Evolutionary conservation across 1,140 invertebrate species (phyloP).

Genomic region (Stegodyphus mimosarum): DNA sequence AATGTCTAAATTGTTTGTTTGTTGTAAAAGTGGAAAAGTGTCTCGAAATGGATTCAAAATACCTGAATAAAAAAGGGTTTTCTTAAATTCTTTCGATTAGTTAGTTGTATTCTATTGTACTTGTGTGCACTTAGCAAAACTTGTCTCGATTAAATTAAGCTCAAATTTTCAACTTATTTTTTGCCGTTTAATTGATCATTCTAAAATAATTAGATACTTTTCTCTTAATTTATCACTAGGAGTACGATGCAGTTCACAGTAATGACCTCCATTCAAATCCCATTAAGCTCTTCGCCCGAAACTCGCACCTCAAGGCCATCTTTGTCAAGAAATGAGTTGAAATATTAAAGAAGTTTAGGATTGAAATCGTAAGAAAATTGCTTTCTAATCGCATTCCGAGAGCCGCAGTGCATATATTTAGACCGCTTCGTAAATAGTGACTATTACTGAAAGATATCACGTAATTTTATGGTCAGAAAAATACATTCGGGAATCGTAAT

Average conservation of each 20-base stretch:
- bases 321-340: background rate
- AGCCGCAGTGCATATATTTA: constrained; percentile 41
- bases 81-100: too few relatives aligned
- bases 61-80: too few relatives aligned
- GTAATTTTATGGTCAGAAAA: constrained; percentile 45
- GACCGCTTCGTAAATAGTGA: constrained; percentile 30
- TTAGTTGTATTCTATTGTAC: too few relatives aligned
- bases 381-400: constrained; percentile 39
- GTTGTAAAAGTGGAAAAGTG: too few relatives aligned
- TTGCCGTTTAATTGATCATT: background rate
- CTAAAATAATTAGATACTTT: background rate
- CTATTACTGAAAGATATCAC: constrained; percentile 57
- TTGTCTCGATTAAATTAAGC: too few relatives aligned
- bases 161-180: too few relatives aligned
- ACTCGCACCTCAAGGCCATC: background rate
- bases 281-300: background rate
- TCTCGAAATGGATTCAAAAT: too few relatives aligned
- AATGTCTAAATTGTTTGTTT: too few relatives aligned
- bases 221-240: background rate
- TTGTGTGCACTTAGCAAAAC: too few relatives aligned
- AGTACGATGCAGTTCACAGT: background rate
- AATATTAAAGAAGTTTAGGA: constrained; percentile 10
- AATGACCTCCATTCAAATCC: background rate
- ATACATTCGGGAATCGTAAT: constrained; percentile 48
- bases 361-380: constrained; percentile 19